Conservation (phyloP, 2,113 vertebrate species). For the Oreamnos americanus region DNA sequence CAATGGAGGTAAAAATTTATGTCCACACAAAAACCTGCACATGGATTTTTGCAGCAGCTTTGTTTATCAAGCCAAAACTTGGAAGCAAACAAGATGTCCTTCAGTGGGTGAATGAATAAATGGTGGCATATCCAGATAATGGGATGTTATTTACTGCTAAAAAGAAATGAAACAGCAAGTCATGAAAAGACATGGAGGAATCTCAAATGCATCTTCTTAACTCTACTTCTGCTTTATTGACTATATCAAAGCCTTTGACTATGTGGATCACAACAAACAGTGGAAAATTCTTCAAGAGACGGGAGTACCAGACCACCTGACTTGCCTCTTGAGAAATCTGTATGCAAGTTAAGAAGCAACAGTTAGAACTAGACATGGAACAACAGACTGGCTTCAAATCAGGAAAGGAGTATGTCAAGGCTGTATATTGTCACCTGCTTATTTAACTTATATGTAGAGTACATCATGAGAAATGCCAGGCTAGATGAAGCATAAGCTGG, state of each 20-base stretch:
- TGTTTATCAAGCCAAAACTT: background rate
- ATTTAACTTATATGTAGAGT: background rate
- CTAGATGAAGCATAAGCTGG: background rate
- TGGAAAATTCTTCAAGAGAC: background rate
- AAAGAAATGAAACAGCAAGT: background rate
- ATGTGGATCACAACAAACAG: background rate
- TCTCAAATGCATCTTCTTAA: background rate
- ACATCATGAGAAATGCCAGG: accelerated
- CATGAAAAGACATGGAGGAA: background rate
- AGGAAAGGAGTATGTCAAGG: background rate
- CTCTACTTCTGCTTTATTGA: background rate
- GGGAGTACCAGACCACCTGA: background rate
- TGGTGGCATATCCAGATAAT: background rate
- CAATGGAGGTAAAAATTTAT: background rate
- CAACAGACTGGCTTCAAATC: background rate
- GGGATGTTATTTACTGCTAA: background rate
- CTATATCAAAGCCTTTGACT: background rate
- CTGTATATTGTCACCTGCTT: background rate
- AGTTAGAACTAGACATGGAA: background rate
- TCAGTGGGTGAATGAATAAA: background rate
- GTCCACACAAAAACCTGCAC: background rate
- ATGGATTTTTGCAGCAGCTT: background rate
- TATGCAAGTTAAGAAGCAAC: background rate
- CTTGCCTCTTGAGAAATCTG: background rate
- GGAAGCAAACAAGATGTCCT: background rate